Conservation (phyloP, 2,888 invertebrate genomes). For the Dorcus parallelipipedus region DNA sequence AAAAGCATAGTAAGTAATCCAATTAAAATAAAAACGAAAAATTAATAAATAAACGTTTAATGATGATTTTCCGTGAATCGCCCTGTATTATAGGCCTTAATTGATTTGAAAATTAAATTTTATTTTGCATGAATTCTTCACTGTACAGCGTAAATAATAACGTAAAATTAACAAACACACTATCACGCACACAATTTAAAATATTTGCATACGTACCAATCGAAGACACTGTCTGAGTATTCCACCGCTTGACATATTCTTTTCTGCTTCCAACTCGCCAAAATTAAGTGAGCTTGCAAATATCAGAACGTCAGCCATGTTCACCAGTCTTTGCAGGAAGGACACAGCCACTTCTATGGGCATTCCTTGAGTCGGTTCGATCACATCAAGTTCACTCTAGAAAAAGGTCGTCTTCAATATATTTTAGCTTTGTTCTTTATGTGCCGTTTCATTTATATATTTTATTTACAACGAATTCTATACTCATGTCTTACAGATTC, state of each 20-base stretch:
- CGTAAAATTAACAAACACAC: background rate
- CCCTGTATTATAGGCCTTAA: no score
- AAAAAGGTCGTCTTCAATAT: conserved; percentile 17
- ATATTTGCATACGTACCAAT: conserved; percentile 61
- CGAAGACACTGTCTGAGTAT: conserved; percentile 94
- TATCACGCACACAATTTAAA: background rate
- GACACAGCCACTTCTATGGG: conserved; percentile 97
- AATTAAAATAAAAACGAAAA: no score
- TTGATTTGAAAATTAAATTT: no score
- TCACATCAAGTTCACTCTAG: conserved; percentile 96
- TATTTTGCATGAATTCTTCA: background rate
- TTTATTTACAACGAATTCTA: no score
- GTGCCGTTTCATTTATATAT: no score
- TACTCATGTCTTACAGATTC: no score
- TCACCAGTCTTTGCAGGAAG: conserved; percentile 95
- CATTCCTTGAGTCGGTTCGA: conserved; percentile 98
- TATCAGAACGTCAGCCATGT: conserved; percentile 97
- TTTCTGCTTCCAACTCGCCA: conserved; percentile 96
- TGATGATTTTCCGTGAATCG: no score
- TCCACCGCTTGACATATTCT: conserved; percentile 99
- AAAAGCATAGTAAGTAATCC: no score
- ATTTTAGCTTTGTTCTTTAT: no score
- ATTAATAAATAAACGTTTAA: no score
- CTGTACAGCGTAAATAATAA: background rate
- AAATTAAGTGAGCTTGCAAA: conserved; percentile 98